Evolutionary conservation across 1,140 invertebrate species (phyloP).

Genomic region (Campoletis sonorensis): DNA sequence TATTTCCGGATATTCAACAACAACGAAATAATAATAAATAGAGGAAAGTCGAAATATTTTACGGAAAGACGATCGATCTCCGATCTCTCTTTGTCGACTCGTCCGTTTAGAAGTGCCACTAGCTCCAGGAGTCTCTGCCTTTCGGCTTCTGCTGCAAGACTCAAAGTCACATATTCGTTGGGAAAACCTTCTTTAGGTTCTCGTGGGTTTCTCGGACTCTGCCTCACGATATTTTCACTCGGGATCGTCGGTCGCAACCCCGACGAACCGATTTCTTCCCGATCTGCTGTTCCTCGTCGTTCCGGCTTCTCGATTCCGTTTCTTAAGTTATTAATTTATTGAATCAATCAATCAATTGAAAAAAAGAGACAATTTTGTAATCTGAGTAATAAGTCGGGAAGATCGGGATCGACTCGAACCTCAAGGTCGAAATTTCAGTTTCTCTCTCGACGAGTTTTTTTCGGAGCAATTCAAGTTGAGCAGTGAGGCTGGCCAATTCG

Average conservation of each 20-base stretch:
- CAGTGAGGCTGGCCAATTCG: slow-evolving; percentile 59
- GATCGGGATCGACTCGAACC: slow-evolving; percentile 47
- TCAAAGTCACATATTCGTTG: slow-evolving; percentile 69
- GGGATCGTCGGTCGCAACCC: no score
- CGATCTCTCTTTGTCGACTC: slow-evolving; percentile 76
- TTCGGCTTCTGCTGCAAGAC: slow-evolving; percentile 77
- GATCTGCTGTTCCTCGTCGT: neutral
- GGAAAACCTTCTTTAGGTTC: slow-evolving; percentile 52
- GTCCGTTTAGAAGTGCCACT: slow-evolving; percentile 73
- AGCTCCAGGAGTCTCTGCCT: slow-evolving; percentile 77
- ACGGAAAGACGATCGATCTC: slow-evolving; percentile 60
- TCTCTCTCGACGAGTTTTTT: slow-evolving; percentile 63
- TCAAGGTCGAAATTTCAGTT: slow-evolving; percentile 63
- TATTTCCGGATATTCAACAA: neutral
- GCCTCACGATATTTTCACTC: no score
- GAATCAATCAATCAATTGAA: no score
- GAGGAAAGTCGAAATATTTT: slow-evolving; percentile 5
- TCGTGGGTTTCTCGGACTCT: neutral
- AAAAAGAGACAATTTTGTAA: no score
- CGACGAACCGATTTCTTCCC: neutral
- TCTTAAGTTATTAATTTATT: no score
- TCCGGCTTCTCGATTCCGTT: neutral
- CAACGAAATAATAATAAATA: slow-evolving; percentile 5
- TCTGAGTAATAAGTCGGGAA: no score
- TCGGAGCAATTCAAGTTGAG: slow-evolving; percentile 58